Conservation (phyloP, 2,113 vertebrate species). For the Polypterus bichir region DNA sequence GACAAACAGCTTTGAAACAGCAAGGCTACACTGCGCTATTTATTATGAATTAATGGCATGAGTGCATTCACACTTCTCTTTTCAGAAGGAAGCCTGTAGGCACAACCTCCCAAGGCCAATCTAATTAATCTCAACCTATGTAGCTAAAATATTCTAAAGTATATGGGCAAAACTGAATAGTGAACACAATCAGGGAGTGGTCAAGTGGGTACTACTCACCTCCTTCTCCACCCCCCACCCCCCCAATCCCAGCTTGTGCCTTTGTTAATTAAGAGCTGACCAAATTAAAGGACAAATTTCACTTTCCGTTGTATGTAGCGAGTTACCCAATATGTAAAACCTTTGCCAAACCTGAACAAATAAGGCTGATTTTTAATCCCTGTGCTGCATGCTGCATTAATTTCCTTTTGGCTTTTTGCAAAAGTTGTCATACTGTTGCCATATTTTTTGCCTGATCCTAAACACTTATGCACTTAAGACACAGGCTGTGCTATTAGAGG, state of each 20-base stretch:
- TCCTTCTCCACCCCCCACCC: too few species aligned
- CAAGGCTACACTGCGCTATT: slow-evolving; percentile 43
- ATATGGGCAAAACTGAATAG: slow-evolving; percentile 35
- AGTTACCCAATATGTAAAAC: slow-evolving; percentile 44
- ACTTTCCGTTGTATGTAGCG: slow-evolving; percentile 36
- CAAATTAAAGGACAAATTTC: slow-evolving; percentile 50
- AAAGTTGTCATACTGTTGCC: too few species aligned
- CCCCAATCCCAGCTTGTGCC: slow-evolving; percentile 21
- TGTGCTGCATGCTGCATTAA: slow-evolving; percentile 31
- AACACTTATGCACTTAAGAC: too few species aligned
- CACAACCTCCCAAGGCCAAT: slow-evolving; percentile 53
- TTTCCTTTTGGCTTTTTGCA: too few species aligned
- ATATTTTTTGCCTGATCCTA: too few species aligned
- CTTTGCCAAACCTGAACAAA: slow-evolving; percentile 35
- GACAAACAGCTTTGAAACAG: slow-evolving; percentile 41
- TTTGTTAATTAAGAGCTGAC: slow-evolving; percentile 43
- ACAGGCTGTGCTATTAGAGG: too few species aligned
- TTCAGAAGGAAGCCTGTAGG: slow-evolving; percentile 49
- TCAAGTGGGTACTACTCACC: slow-evolving; percentile 21
- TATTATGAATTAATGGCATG: slow-evolving; percentile 52
- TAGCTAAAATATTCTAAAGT: slow-evolving; percentile 46
- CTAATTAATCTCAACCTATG: slow-evolving; percentile 65
- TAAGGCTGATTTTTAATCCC: slow-evolving; percentile 45
- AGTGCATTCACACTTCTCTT: slow-evolving; percentile 46
- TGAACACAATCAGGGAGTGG: slow-evolving; percentile 35